phyloP scores from a whole-genome alignment of 2,113 vertebrate species.

The Oreochromis aureus region DNA sequence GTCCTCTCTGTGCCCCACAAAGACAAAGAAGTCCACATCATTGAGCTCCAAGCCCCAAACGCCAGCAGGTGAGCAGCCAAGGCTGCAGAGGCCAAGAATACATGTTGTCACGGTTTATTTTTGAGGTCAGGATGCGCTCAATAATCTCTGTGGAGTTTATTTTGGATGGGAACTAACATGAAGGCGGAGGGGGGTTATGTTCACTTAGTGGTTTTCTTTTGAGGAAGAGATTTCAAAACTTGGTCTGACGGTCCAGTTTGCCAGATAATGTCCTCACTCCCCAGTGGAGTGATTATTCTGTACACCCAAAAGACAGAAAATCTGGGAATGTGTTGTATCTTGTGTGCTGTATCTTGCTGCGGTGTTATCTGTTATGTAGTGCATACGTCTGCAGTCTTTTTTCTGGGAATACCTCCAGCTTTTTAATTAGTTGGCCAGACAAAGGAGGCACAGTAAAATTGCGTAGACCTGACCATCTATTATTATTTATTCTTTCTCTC shows the following conservation, averaged over 20 bases:
- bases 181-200: background rate
- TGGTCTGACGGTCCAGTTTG: conserved; percentile 1
- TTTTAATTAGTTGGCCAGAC: conserved; percentile 95
- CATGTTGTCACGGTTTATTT: conserved; percentile 19
- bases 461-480: background rate
- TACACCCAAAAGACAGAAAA: conserved; percentile 7
- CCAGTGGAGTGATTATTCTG: conserved; percentile 22
- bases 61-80: conserved; percentile 85
- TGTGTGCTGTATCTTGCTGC: conserved; percentile 67
- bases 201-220: conserved; percentile 12
- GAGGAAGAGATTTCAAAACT: conserved; percentile 29
- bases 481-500: conserved; percentile 17
- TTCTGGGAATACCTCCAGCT: conserved; percentile 78
- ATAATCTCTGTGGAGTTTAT: conserved; percentile 31
- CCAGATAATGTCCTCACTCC: conserved; percentile 29
- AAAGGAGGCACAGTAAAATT: conserved; percentile 74
- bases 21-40: conserved; percentile 85
- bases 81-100: background rate
- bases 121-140: conserved; percentile 26
- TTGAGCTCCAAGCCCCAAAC: conserved; percentile 90
- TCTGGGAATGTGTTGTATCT: conserved; percentile 2
- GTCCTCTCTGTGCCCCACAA: conserved; percentile 72
- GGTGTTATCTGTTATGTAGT: conserved; percentile 71
- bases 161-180: conserved; percentile 22
- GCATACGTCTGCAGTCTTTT: conserved; percentile 73